Evolutionary conservation across 2,797 vertebrate genomes (phyloP).

Genomic region (Nannoperca obscura): DNA sequence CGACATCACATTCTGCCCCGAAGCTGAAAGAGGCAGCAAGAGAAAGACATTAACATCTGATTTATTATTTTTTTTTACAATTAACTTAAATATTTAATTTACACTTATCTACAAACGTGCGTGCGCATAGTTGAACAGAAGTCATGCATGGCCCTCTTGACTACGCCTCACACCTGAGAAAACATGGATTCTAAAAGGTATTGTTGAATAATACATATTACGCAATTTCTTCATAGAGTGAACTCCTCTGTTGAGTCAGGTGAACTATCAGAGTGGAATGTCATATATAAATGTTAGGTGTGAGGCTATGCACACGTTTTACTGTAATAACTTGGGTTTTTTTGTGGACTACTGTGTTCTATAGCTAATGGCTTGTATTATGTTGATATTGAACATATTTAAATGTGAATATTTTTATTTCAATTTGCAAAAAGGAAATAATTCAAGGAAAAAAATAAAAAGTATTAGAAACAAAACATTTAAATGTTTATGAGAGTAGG

Average conservation of each 20-base stretch:
- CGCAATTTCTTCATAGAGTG: not conserved
- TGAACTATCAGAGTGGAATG: not conserved
- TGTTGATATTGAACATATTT: no score
- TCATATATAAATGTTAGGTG: not conserved
- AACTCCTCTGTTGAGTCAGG: not conserved
- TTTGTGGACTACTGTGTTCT: not conserved
- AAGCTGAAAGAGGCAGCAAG: not conserved
- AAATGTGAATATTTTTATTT: not conserved
- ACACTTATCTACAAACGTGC: not conserved
- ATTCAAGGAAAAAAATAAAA: no score
- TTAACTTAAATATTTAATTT: not conserved
- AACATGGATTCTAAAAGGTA: not conserved
- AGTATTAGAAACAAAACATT: no score
- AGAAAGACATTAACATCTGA: no score
- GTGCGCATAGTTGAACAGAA: not conserved
- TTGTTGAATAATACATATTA: not conserved
- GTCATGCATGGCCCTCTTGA: not conserved
- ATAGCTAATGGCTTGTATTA: no score
- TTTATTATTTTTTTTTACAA: no score
- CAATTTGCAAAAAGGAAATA: not conserved
- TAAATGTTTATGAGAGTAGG: no score
- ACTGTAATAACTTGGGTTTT: not conserved
- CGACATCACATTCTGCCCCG: not conserved
- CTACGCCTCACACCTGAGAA: not conserved
- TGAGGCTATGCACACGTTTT: no score